Evolutionary conservation across 1,140 invertebrate genomes (phyloP).

Genomic region (Cylas formicarius): DNA sequence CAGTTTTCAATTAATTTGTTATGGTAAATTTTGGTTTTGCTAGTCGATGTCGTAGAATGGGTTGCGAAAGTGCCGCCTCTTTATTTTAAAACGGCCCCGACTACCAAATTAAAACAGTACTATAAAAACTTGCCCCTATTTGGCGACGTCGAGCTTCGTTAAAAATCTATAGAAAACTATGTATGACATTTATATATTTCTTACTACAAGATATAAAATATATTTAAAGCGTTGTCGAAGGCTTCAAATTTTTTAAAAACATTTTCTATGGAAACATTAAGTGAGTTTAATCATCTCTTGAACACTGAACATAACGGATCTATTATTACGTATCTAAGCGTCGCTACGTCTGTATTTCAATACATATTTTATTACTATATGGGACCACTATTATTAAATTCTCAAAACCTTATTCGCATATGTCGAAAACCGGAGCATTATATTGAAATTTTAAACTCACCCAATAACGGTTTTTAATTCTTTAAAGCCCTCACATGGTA

Average conservation of each 20-base stretch:
- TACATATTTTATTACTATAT: background rate
- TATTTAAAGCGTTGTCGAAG: constrained; percentile 15
- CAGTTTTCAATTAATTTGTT: background rate
- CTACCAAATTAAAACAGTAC: too few relatives aligned
- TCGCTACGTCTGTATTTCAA: background rate
- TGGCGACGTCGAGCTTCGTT: too few relatives aligned
- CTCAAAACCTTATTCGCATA: background rate
- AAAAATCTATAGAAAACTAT: constrained; percentile 24
- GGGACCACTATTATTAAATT: background rate
- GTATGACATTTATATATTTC: constrained; percentile 7
- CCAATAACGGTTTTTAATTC: too few relatives aligned
- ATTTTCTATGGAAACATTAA: too few relatives aligned
- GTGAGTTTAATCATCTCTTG: too few relatives aligned
- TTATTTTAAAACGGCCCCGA: too few relatives aligned
- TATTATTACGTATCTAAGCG: background rate
- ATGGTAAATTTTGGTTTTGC: constrained; percentile 3
- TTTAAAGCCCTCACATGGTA: too few relatives aligned
- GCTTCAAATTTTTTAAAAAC: constrained; percentile 5
- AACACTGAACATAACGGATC: background rate
- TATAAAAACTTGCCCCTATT: too few relatives aligned
- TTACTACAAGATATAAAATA: constrained; percentile 21
- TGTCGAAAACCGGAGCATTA: too few relatives aligned
- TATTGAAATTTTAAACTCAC: too few relatives aligned
- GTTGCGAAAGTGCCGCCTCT: constrained; percentile 13
- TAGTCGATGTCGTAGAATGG: background rate